Evolutionary conservation across 2,888 invertebrate species (phyloP).

Genomic region (Ectemnius cavifrons): DNA sequence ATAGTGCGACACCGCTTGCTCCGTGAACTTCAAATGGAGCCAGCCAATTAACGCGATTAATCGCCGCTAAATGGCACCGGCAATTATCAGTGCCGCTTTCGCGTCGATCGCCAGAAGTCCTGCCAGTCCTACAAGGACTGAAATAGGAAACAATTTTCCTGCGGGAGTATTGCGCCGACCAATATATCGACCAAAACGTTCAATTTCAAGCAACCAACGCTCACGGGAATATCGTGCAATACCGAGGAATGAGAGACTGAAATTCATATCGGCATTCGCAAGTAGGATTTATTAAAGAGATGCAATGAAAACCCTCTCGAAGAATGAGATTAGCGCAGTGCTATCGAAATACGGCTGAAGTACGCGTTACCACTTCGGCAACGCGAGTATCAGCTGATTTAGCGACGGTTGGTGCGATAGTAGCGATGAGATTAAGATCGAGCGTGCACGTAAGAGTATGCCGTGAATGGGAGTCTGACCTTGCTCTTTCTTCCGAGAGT

Average conservation of each 20-base stretch:
- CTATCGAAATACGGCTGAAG: background rate
- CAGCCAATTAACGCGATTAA: constrained; percentile 21
- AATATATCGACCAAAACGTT: background rate
- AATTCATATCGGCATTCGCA: background rate
- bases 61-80: constrained; percentile 19
- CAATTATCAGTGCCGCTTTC: constrained; percentile 11
- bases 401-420: background rate
- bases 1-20: constrained; percentile 14
- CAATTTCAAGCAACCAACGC: background rate
- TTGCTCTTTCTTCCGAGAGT: constrained; percentile 7
- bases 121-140: background rate
- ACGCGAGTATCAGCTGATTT: constrained; percentile 7
- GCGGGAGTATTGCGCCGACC: background rate
- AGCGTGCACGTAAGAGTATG: background rate
- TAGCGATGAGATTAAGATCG: constrained; percentile 4
- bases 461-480: background rate
- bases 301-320: background rate
- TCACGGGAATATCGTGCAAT: background rate
- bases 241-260: background rate
- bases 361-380: background rate
- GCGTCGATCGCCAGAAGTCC: background rate
- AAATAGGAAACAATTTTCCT: background rate
- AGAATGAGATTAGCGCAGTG: background rate
- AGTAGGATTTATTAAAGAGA: background rate
- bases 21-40: constrained; percentile 12